Evolutionary conservation across 1,140 invertebrate genomes (phyloP).

Genomic region (Drosophila rufa): DNA sequence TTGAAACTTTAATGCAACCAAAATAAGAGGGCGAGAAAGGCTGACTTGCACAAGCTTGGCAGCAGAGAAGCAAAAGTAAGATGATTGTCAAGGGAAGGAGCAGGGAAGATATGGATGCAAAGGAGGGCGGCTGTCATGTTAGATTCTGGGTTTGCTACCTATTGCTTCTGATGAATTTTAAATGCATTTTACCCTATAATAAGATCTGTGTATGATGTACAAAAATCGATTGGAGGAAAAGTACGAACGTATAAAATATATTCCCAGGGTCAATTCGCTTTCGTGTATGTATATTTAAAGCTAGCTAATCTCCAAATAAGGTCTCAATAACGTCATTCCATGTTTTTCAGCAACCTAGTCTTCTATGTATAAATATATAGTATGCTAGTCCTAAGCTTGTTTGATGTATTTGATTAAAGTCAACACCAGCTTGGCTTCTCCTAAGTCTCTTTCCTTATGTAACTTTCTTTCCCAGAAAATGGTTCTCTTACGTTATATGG

Average conservation of each 20-base stretch:
- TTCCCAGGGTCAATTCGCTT: too few relatives aligned
- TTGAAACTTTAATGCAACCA: constrained; percentile 80
- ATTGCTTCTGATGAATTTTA: constrained; percentile 50
- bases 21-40: constrained; percentile 8
- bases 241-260: constrained; percentile 18
- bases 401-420: constrained; percentile 46
- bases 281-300: constrained; percentile 43
- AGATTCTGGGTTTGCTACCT: constrained; percentile 36
- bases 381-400: constrained; percentile 24
- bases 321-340: constrained; percentile 34
- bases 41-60: constrained; percentile 60
- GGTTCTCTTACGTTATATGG: constrained; percentile 23
- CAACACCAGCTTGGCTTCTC: constrained; percentile 9
- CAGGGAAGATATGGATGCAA: constrained; percentile 44
- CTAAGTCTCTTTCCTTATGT: not conserved
- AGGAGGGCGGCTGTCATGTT: constrained; percentile 51
- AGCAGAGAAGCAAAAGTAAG: constrained; percentile 13
- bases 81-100: constrained; percentile 5
- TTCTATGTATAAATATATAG: not conserved
- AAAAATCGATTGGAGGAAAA: constrained; percentile 2
- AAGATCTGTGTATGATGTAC: constrained; percentile 29
- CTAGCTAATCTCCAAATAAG: constrained; percentile 49
- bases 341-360: constrained; percentile 28
- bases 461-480: constrained; percentile 46
- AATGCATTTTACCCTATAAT: constrained; percentile 48